Conservation (phyloP, 1,140 invertebrate genomes). For the Diuraphis noxia region DNA sequence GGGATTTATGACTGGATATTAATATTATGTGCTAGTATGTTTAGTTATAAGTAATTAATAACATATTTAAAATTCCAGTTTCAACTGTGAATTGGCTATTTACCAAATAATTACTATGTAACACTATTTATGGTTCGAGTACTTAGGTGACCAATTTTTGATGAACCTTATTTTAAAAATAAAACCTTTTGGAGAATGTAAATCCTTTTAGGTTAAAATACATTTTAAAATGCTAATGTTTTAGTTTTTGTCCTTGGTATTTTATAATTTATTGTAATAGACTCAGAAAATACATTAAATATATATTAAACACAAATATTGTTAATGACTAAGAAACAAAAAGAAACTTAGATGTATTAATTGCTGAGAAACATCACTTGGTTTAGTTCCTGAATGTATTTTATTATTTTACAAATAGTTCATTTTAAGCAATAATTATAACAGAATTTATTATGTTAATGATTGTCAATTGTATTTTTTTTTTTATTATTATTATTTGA, state of each 20-base stretch:
- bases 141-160: not conserved
- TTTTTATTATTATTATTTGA: slow-evolving; percentile 1
- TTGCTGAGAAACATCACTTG: not conserved
- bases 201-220: not conserved
- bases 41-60: not conserved
- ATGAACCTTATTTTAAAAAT: not conserved
- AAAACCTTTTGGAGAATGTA: not conserved
- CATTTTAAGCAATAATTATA: not conserved
- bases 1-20: not conserved
- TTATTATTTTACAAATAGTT: not conserved
- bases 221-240: not conserved
- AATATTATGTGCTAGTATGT: not conserved
- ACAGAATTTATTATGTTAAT: not conserved
- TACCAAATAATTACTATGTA: not conserved
- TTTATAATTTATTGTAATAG: not conserved
- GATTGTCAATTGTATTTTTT: slow-evolving; percentile 6
- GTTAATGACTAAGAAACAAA: not conserved
- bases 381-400: slow-evolving; percentile 19
- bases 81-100: not conserved
- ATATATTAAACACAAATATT: not conserved
- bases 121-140: not conserved
- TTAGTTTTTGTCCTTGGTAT: not conserved
- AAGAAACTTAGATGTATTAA: not conserved
- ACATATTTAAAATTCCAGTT: not conserved
- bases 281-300: not conserved